Evolutionary conservation across 2,888 invertebrate species (phyloP), one percentile per base, ranked within the genome.

Genomic region (Himalopsyche kuldschensis): DNA sequence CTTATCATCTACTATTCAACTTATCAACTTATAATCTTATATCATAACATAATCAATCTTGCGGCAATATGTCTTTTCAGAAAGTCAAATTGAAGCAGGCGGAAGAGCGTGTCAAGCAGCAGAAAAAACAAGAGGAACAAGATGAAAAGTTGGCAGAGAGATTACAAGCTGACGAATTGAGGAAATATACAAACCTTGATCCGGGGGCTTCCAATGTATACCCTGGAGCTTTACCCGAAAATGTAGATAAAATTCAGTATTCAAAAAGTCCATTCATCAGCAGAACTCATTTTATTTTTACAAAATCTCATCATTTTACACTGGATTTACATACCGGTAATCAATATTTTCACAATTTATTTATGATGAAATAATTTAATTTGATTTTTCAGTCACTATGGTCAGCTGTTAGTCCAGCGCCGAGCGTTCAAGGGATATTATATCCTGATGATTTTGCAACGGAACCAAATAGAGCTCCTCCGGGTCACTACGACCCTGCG

Each of bases 381-480:
- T 82, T 69, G 41, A 4, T 77, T 46, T 85, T 84, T 27, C 55
- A 86, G 86, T 48, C 86, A 27, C 31, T 84, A 17, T 86, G 86
- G 85, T 83, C 85, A 47, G 85, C 82, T 55, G 84, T 86, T 10
- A 88, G 89, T 1, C 91, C 91, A 1, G 90, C 90, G 5, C 91
- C 92, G 5, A 88, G 90, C 0, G 91, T 93, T 86, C 91, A 92
- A 87, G 92, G 90, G 20, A 93, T 94, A 32, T 89, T 93, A 75
- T 94, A 94, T 88, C 94, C 94, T 0, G 94, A 94, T 87, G 94
- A 94, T 89, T 94, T 93, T 88, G 93, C 94, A 1, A 89, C 90
- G 1, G 91, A 92, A 87, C 90, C 93, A n/a, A 90, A 92, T 83
- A 90, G 92, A 6, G 90, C 91, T 47, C 91, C 91, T 1, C 86